These are phyloP conservation scores for Drosophila asahinai DNA, from an alignment of 1,140 invertebrate genomes.

Conservation along the genomic window DNA sequence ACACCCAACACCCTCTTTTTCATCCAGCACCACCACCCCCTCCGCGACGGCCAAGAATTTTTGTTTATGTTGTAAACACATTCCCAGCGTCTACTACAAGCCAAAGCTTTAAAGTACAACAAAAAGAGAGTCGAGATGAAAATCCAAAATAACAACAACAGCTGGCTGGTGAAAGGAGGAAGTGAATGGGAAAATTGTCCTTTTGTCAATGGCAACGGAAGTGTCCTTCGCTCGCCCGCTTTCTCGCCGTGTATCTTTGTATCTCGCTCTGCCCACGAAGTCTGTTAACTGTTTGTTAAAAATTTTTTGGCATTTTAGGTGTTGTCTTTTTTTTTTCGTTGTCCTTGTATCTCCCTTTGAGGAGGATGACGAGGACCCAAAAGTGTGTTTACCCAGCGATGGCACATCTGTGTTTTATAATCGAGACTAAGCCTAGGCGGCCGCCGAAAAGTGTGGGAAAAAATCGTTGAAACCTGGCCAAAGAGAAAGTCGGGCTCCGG, in stretches of 20 bases:
- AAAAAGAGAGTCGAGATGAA: slow-evolving; percentile 18
- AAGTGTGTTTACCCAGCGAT: slow-evolving; percentile 60
- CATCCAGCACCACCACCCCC: slow-evolving; percentile 6
- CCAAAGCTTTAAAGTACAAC: slow-evolving; percentile 46
- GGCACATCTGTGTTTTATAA: slow-evolving; percentile 80
- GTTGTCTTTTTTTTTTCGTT: slow-evolving; percentile 6
- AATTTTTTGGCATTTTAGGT: slow-evolving; percentile 49
- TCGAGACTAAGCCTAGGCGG: slow-evolving; percentile 50
- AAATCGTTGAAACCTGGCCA: slow-evolving; percentile 37
- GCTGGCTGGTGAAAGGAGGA: neutral
- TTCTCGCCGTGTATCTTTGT: slow-evolving; percentile 31
- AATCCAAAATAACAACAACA: slow-evolving; percentile 37
- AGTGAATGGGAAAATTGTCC: slow-evolving; percentile 40
- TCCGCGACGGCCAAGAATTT: slow-evolving; percentile 29
- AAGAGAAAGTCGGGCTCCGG: slow-evolving; percentile 14
- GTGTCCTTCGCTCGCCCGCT: slow-evolving; percentile 9
- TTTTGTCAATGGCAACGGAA: slow-evolving; percentile 60
- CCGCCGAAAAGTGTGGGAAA: slow-evolving; percentile 41
- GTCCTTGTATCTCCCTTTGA: slow-evolving; percentile 16
- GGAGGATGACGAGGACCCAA: slow-evolving; percentile 39
- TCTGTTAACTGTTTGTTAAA: slow-evolving; percentile 64
- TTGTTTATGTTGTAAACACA: slow-evolving; percentile 70
- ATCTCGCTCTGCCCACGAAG: slow-evolving; percentile 28
- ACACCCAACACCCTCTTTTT: neutral
- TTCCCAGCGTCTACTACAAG: slow-evolving; percentile 50